Evolutionary conservation across 1,140 invertebrate species (phyloP).

Genomic region (Heliconius eleuchia): DNA sequence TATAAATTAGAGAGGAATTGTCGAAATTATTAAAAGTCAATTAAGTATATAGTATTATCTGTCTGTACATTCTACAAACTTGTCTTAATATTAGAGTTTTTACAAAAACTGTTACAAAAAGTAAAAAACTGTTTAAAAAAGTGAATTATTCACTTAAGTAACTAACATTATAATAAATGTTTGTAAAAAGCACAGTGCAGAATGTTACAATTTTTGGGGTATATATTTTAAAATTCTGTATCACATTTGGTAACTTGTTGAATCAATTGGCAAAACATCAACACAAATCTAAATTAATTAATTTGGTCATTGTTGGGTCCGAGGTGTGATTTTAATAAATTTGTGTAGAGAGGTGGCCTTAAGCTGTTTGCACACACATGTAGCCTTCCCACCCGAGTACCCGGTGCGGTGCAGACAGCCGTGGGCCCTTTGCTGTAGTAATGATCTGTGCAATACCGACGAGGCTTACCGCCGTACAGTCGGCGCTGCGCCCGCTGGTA

Average conservation of each 20-base stretch:
- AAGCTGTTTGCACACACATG: slow-evolving; percentile 66
- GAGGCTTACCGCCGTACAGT: slow-evolving; percentile 60
- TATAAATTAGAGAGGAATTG: slow-evolving; percentile 1
- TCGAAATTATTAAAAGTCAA: slow-evolving; percentile 10
- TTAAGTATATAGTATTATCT: slow-evolving; percentile 19
- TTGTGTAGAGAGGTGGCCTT: slow-evolving; percentile 70
- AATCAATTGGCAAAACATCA: slow-evolving; percentile 62
- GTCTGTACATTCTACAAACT: slow-evolving; percentile 45
- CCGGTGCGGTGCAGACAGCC: slow-evolving; percentile 65
- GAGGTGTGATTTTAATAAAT: slow-evolving; percentile 58
- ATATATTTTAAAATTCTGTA: slow-evolving; percentile 54
- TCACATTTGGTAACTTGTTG: neutral
- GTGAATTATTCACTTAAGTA: neutral
- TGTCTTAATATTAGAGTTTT: neutral
- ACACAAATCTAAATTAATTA: slow-evolving; percentile 54
- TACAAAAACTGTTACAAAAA: neutral
- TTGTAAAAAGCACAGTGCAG: slow-evolving; percentile 47
- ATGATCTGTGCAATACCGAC: slow-evolving; percentile 73
- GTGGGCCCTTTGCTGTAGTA: slow-evolving; percentile 71
- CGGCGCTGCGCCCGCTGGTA: slow-evolving; percentile 62
- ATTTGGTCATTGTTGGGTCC: slow-evolving; percentile 33
- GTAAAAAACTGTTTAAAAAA: neutral
- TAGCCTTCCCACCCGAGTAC: slow-evolving; percentile 65
- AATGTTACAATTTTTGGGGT: slow-evolving; percentile 45
- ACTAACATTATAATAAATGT: slow-evolving; percentile 8